Evolutionary conservation across 2,797 vertebrate species (phyloP), one percentile per base, ranked within the genome.

Genomic region (Pseudochirops cupreus): DNA sequence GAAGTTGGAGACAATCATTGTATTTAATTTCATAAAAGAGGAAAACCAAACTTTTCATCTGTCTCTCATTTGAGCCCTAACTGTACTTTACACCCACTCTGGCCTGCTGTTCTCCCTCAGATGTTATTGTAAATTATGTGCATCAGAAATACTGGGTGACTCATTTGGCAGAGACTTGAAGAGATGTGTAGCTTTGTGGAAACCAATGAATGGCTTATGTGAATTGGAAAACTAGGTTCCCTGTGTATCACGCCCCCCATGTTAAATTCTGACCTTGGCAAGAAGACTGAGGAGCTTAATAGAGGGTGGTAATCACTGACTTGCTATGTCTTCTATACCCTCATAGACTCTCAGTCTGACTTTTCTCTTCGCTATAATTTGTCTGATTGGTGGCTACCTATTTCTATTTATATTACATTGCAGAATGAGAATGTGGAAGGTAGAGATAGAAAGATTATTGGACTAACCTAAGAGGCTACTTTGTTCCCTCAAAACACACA

Each of bases 1-100:
- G 28, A 59, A 58, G 90, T 50, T n/a, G 54, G 39, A 82, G 74
- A 14, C 3, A 29, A 53, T 56, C 56, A 91, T 93, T 87, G 94
- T 91, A 94, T 96, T 96, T 97, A 97, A 93, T 93, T 97, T 98
- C 91, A 94, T 96, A 91, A 94, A 97, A 96, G 52, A 94, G 96
- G 94, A 93, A 92, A 82, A 90, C n/a, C 56, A 92, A 93, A 96
- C n/a, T 92, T 3, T 0, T 97, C 96, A 94, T 92, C 26, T 5
- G n/a, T 90, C 93, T 92, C 91, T 97, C 95, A 67, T 94, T 97
- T 96, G 55, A 93, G 89, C 55, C 53, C 82, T 82, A 29, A 95
- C 96, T 98, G 96, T 95, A 90, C 95, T 95, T 96, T 56, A 93
- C 94, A 6, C 91, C 95, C 94, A 92, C 94, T 94, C 82, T 91